Evolutionary conservation across 2,797 vertebrate species (phyloP), one percentile per base, ranked within the genome.

Genomic region (Myotis myotis): DNA sequence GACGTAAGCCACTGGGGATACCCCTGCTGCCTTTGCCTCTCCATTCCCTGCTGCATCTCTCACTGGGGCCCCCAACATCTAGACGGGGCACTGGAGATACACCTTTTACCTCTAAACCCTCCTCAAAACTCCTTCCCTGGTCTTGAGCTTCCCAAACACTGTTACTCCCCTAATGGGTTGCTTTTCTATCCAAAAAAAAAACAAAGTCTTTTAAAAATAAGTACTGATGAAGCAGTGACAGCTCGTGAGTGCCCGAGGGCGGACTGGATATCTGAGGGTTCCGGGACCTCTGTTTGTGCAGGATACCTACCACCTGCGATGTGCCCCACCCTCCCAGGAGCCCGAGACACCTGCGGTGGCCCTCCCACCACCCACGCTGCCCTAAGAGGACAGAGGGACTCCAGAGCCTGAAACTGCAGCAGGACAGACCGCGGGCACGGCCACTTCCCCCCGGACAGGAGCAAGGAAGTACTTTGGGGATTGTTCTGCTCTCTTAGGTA

Each of bases 391-490:
- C 53, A 16, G 4, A 0, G 7, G 38, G 62, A n/a, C 72, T 22
- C 13, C 15, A 85, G 78, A 85, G 36, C 74, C 6, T 5, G 64
- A 57, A 60, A 25, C 57, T 36, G 3, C 33, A 23, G 53, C 23
- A 16, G 57, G 89, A 57, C 64, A 79, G 89, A 51, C 70, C 78
- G 23, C 36, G 55, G 47, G 5, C 49, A 0, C 47, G 4, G 30
- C 30, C 55, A 4, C n/a, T 9, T 2, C 53, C 84, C 25, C 0
- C 6, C 10, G 53, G 83, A 88, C 0, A 4, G 47, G n/a, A 16
- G 30, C 0, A 0, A 30, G 28, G 38, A n/a, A 41, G 51, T 0
- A 33, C 64, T 76, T 28, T 11, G 13, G 44, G n/a, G 19, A 1
- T 6, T 7, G 8, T 6, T 22, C 13, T 16, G 11, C 23, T 44